Evolutionary conservation across 2,888 invertebrate species (phyloP).

Genomic region (Acrobasis consociella): DNA sequence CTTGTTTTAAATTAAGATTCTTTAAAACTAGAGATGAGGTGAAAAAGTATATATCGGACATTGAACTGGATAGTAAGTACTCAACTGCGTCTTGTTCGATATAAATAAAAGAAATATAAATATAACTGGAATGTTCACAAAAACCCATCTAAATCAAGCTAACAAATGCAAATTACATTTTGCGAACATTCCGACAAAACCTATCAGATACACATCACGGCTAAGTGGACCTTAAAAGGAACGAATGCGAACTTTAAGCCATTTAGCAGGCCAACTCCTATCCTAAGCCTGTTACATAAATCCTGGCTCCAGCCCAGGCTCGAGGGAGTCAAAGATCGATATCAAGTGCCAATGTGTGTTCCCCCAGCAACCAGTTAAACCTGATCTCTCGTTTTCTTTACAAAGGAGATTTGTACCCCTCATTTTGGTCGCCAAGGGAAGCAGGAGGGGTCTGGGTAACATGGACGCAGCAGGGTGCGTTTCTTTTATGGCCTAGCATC

Average conservation of each 20-base stretch:
- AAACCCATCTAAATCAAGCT: no score
- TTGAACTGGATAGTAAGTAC: no score
- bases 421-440: constrained; percentile 49
- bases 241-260: constrained; percentile 23
- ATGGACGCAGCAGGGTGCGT: constrained; percentile 63
- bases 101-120: no score
- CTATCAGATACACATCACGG: constrained; percentile 7
- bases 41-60: no score
- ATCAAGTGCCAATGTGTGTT: constrained; percentile 73
- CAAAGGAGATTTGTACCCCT: constrained; percentile 45
- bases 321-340: constrained; percentile 79
- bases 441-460: constrained; percentile 48
- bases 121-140: no score
- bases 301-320: constrained; percentile 73
- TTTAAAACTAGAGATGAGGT: no score
- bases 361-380: constrained; percentile 59
- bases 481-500: constrained; percentile 68
- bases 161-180: background rate
- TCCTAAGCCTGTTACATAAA: constrained; percentile 64
- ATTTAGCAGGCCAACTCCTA: constrained; percentile 30
- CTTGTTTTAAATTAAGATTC: no score
- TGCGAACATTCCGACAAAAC: background rate
- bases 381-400: constrained; percentile 60
- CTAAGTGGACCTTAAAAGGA: constrained; percentile 19
- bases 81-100: no score